A percentile compares a stretch with the other conserved stretches of the same genome.
These are phyloP conservation scores for Noturus placidus DNA, from an alignment of 2,113 vertebrate genomes.

Conservation along the genomic window DNA sequence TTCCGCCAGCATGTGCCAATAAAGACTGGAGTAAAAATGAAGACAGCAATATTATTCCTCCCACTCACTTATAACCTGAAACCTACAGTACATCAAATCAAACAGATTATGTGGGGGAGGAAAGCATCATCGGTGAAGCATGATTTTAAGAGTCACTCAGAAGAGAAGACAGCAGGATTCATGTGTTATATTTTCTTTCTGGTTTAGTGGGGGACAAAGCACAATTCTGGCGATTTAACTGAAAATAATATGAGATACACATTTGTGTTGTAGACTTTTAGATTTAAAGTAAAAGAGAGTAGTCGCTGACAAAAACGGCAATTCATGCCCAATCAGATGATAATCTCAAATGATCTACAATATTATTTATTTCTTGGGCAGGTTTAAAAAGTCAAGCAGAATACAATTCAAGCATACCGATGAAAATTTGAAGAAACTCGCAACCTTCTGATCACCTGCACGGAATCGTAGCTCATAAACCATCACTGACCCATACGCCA, in stretches of 20 bases:
- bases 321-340: not conserved
- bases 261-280: not conserved
- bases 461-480: not conserved
- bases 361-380: not conserved
- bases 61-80: constrained; percentile 51
- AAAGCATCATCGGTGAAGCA: constrained; percentile 39
- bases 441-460: not conserved
- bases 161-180: constrained; percentile 29
- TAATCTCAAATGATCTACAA: not conserved
- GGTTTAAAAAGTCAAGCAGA: not conserved
- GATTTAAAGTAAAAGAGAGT: not conserved
- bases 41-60: constrained; percentile 51
- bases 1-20: constrained; percentile 42
- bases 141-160: constrained; percentile 40
- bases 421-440: not conserved
- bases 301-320: not conserved
- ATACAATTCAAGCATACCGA: not conserved
- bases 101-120: constrained; percentile 51
- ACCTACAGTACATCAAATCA: constrained; percentile 48
- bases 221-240: constrained; percentile 10
- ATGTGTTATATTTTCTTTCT: constrained; percentile 5
- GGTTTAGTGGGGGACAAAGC: not conserved
- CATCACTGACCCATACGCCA: not conserved
- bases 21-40: constrained; percentile 37
- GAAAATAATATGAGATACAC: not conserved